Conservation (phyloP, 2,113 vertebrate genomes). For the Stigmatopora argus region DNA sequence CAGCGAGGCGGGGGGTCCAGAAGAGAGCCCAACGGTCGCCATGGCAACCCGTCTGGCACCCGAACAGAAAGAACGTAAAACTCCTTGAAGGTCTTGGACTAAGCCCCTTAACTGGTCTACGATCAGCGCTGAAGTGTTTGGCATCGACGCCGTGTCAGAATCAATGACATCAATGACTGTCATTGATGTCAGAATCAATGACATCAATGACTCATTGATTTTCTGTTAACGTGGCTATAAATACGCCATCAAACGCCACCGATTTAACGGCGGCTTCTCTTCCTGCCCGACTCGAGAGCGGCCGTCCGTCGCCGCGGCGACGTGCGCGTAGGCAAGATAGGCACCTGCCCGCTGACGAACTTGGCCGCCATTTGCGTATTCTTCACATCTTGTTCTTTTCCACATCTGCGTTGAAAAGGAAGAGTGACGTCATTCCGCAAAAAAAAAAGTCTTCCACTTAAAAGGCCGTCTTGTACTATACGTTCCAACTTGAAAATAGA, state of each 20-base stretch:
- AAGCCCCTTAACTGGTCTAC: slow-evolving; percentile 36
- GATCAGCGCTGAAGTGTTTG: slow-evolving; percentile 1
- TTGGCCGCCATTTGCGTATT: neutral
- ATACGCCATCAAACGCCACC: slow-evolving; percentile 13
- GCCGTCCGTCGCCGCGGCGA: neutral
- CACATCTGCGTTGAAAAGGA: slow-evolving; percentile 22
- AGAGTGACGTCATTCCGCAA: neutral
- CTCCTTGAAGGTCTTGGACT: slow-evolving; percentile 31
- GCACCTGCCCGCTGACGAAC: slow-evolving; percentile 16
- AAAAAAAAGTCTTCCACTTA: too few species aligned
- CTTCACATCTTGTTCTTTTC: neutral
- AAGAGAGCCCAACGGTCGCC: slow-evolving; percentile 54
- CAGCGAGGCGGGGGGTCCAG: slow-evolving; percentile 53
- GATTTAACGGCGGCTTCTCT: neutral
- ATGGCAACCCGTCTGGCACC: slow-evolving; percentile 59
- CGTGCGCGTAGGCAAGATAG: slow-evolving; percentile 3
- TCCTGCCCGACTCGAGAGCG: neutral
- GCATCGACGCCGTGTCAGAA: slow-evolving; percentile 5
- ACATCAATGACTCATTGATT: slow-evolving; percentile 1
- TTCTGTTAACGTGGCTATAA: slow-evolving; percentile 20
- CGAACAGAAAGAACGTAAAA: slow-evolving; percentile 36
- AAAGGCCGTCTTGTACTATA: slow-evolving; percentile 1
- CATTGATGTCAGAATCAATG: neutral
- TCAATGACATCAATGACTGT: neutral
- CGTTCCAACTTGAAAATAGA: slow-evolving; percentile 23